Conservation (phyloP, 2,888 invertebrate species). For the Chalcis sispes region DNA sequence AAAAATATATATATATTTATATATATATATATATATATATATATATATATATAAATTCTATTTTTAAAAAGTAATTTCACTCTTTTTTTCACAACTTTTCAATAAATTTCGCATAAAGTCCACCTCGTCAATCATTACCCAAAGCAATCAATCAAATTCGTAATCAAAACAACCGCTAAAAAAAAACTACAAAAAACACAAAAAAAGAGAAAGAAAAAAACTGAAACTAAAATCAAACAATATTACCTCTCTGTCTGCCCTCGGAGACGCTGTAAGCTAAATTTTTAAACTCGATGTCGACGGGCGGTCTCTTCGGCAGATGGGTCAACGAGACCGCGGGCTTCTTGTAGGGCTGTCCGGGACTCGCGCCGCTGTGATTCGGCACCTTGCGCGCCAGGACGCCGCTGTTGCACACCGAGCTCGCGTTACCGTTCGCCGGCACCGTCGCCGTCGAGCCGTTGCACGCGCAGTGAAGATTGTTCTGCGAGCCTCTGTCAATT, state of each 20-base stretch:
- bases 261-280: slow-evolving; percentile 93
- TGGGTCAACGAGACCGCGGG: slow-evolving; percentile 87
- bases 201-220: too few relatives aligned
- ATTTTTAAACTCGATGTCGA: slow-evolving; percentile 92
- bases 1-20: too few relatives aligned
- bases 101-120: too few relatives aligned
- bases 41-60: too few relatives aligned
- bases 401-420: slow-evolving; percentile 68
- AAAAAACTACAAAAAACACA: too few relatives aligned
- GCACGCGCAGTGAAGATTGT: slow-evolving; percentile 80
- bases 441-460: slow-evolving; percentile 79
- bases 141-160: too few relatives aligned
- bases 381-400: slow-evolving; percentile 84
- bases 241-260: slow-evolving; percentile 83
- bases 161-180: too few relatives aligned
- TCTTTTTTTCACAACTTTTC: too few relatives aligned
- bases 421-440: slow-evolving; percentile 70
- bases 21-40: too few relatives aligned
- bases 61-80: too few relatives aligned
- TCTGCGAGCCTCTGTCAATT: slow-evolving; percentile 84
- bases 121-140: too few relatives aligned
- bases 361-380: slow-evolving; percentile 81
- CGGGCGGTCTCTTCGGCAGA: slow-evolving; percentile 90
- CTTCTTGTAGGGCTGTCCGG: slow-evolving; percentile 80
- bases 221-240: background rate